These are phyloP conservation scores for Priocnemis perturbator DNA, from an alignment of 2,888 invertebrate genomes.

Conservation along the genomic window DNA sequence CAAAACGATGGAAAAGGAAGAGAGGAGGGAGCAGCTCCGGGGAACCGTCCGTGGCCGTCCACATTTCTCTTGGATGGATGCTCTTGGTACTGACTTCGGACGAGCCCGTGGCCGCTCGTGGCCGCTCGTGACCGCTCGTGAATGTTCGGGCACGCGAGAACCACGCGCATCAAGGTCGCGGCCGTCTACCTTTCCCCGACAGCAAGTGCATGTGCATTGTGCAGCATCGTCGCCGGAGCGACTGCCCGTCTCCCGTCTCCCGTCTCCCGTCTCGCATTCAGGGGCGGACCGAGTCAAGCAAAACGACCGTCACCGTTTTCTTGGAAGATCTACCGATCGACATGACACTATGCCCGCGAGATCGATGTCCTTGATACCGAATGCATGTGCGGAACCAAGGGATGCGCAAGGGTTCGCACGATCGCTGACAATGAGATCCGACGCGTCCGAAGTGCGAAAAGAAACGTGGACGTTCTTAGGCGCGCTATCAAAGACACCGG, in stretches of 20 bases:
- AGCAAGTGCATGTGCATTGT: conserved; percentile 64
- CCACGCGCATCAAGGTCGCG: conserved; percentile 73
- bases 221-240: conserved; percentile 48
- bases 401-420: no score
- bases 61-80: conserved; percentile 39
- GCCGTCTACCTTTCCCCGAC: conserved; percentile 66
- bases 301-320: not conserved
- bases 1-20: conserved; percentile 10
- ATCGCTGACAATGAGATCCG: no score
- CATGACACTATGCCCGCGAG: not conserved
- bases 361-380: not conserved
- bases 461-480: no score
- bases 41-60: conserved; percentile 47
- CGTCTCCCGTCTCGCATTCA: conserved; percentile 26
- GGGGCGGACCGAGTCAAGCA: conserved; percentile 40
- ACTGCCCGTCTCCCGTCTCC: conserved; percentile 36
- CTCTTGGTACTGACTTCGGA: conserved; percentile 41
- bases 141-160: conserved; percentile 70
- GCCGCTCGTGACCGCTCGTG: conserved; percentile 52
- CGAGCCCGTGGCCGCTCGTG: conserved; percentile 44
- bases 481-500: no score
- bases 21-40: conserved; percentile 16
- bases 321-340: not conserved
- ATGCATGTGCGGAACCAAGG: no score
- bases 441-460: no score